Percentiles rank a stretch among this genome's conserved stretches.
phyloP scores from a whole-genome alignment of 2,113 vertebrate genomes.

The Hylia prasina region DNA sequence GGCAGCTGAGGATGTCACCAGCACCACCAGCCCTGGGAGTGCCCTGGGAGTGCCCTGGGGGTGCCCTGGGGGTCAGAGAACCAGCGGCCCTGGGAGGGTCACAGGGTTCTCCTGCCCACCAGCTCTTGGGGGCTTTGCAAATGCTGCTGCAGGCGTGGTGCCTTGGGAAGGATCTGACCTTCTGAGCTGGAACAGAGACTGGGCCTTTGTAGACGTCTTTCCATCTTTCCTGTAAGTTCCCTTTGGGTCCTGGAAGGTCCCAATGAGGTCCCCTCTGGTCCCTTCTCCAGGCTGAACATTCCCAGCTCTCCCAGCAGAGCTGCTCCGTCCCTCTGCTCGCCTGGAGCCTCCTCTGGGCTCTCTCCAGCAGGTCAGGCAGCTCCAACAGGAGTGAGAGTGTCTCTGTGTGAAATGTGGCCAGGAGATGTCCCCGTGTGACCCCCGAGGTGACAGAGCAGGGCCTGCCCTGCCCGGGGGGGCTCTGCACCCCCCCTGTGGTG shows the following conservation, averaged over 20 bases:
- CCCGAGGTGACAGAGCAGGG: background rate
- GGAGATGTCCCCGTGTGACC: rapidly evolving
- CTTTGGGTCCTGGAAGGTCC: background rate
- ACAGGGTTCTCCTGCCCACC: background rate
- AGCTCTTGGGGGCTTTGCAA: background rate
- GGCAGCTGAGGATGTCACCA: background rate
- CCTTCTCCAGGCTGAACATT: background rate
- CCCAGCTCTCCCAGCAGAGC: background rate
- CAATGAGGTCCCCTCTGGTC: background rate
- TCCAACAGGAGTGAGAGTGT: rapidly evolving
- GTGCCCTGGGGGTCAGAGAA: background rate
- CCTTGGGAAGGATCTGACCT: background rate
- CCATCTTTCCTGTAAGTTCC: background rate
- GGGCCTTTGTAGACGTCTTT: no score
- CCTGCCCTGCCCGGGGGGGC: background rate
- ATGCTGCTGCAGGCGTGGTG: background rate
- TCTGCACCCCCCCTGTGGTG: background rate
- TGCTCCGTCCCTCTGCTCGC: background rate
- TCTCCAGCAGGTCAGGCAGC: rapidly evolving
- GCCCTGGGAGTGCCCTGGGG: background rate
- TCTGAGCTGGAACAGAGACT: background rate
- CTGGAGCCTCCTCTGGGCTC: background rate
- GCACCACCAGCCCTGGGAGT: background rate
- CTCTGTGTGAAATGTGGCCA: background rate
- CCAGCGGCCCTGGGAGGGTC: background rate